Evolutionary conservation across 2,888 invertebrate species (phyloP), one percentile per base, ranked within the genome.

Genomic region (Papilio gigon): DNA sequence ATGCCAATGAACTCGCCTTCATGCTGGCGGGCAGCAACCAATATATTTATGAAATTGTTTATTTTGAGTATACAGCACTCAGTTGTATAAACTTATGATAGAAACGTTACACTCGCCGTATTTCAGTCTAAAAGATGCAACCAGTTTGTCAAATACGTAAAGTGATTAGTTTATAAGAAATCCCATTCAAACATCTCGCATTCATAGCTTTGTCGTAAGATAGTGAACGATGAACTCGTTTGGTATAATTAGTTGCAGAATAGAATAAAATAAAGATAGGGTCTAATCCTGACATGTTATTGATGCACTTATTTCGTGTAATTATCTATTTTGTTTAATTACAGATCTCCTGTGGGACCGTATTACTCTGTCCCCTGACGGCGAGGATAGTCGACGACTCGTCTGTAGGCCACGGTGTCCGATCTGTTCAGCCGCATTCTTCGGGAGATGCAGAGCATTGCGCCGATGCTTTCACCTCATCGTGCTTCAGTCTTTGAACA

Each of bases 401-500:
- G 77, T 78, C 82, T 80, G 84, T 75, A 82, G 80, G 80, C 78
- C 80, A 20, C 79, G 78, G 76, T 78, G 74, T 79, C 77, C 79
- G 80, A 80, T 79, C 76, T 78, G 82, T 80, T 76, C 81, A 76
- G 83, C 83, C 78, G 75, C 78, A 77, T 81, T 86, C 87, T 83
- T 82, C 80, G 73, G 78, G 77, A 76, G 78, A 79, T 83, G 81
- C 85, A 82, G 75, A 80, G 81, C 77, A 78, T 44, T 69, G 79
- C 78, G 80, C 80, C 74, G 77, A 75, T 69, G 71, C 66, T 56
- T 75, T 72, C 82, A 83, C 79, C 79, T 79, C 81, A 80, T 77
- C 71, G 72, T 66, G 79, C 78, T 79, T 78, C 59, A 68, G 76
- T 84, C 84, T 86, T 85, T 84, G 74, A 87, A 86, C 85, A 88